phyloP scores from a whole-genome alignment of 2,113 vertebrate genomes.

The Atrichornis clamosus region DNA sequence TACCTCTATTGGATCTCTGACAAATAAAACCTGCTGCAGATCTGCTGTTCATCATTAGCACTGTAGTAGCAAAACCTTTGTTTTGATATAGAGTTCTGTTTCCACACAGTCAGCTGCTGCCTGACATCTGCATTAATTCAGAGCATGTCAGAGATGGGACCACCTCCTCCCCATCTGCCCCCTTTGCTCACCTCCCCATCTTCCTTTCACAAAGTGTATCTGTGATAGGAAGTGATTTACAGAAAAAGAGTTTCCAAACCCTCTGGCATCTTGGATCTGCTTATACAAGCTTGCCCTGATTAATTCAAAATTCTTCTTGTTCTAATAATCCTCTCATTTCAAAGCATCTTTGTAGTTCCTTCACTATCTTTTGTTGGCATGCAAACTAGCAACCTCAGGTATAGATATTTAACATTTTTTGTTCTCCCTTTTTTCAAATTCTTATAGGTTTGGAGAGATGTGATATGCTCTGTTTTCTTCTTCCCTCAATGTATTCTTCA shows the following conservation, averaged over 20 bases:
- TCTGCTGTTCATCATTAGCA: background rate
- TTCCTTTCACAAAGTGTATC: background rate
- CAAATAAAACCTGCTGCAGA: background rate
- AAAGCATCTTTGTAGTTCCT: conserved; percentile 46
- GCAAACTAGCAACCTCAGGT: conserved; percentile 15
- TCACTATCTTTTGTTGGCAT: conserved; percentile 36
- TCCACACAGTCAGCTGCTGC: background rate
- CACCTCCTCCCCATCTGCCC: background rate
- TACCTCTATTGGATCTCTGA: background rate
- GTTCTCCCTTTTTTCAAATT: background rate
- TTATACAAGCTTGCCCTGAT: conserved; percentile 34
- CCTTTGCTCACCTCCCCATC: background rate
- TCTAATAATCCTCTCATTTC: conserved; percentile 40
- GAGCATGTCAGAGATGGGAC: background rate
- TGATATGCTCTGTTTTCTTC: background rate
- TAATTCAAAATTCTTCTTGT: conserved; percentile 56
- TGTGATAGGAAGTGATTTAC: conserved; percentile 26
- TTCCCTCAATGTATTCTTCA: background rate
- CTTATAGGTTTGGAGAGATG: background rate
- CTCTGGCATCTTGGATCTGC: conserved; percentile 15
- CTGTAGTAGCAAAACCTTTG: background rate
- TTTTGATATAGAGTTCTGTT: background rate
- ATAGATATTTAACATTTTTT: conserved; percentile 36
- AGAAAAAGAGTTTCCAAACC: conserved; percentile 47
- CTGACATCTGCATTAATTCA: conserved; percentile 11